Percentiles rank a stretch among this genome's conserved stretches.
Evolutionary conservation across 2,113 vertebrate species (phyloP).

Genomic region (Amphiprion ocellaris): DNA sequence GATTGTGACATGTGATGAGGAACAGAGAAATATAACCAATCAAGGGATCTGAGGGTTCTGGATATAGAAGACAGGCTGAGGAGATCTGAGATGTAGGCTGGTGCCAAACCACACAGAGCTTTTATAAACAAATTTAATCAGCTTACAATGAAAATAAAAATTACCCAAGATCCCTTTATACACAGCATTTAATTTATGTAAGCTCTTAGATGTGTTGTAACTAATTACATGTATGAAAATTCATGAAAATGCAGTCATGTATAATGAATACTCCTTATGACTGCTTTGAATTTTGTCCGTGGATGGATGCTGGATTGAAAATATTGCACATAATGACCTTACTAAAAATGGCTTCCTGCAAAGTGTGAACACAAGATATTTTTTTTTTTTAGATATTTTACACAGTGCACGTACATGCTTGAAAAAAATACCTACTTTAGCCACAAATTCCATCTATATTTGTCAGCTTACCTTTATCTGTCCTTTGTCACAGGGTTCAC

Average conservation of each 20-base stretch:
- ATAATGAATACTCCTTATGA: background rate
- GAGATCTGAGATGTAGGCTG: background rate
- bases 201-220: background rate
- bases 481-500: slow-evolving; percentile 97
- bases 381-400: background rate
- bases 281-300: background rate
- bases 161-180: background rate
- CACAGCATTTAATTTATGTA: background rate
- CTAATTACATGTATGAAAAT: background rate
- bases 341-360: background rate
- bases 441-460: background rate
- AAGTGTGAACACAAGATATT: background rate
- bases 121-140: background rate
- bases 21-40: no score
- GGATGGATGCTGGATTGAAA: no score
- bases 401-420: background rate
- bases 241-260: background rate
- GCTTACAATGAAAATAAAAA: background rate
- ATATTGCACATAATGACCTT: background rate
- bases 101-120: background rate
- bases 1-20: background rate
- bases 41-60: background rate
- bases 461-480: slow-evolving; percentile 93
- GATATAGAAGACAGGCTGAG: background rate
- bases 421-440: no score